Evolutionary conservation across 2,797 vertebrate species (phyloP).

Genomic region (Numenius phaeopus): DNA sequence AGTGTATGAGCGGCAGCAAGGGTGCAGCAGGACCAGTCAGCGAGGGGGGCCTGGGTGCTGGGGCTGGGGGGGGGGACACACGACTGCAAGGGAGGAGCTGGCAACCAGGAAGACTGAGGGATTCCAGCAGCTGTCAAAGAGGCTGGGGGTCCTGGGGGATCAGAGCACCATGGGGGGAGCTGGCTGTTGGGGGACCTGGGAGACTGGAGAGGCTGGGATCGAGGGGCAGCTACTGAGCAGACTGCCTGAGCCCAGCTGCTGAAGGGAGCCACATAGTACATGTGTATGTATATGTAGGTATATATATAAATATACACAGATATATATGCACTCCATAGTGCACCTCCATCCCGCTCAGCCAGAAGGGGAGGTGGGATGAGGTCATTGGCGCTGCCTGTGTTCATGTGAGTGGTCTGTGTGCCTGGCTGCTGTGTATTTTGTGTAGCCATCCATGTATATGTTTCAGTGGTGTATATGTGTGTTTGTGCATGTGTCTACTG

Average conservation of each 20-base stretch:
- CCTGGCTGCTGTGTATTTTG: neutral
- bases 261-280: neutral
- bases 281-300: neutral
- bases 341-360: neutral
- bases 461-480: neutral
- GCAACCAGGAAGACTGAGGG: neutral
- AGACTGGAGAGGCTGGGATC: neutral
- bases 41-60: fast-evolving
- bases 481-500: neutral
- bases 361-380: neutral
- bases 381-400: neutral
- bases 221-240: neutral
- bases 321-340: fast-evolving
- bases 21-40: neutral
- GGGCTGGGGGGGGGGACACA: no score
- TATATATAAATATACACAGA: no score
- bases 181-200: neutral
- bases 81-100: neutral
- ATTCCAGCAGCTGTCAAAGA: neutral
- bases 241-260: neutral
- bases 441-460: fast-evolving
- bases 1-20: neutral
- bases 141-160: no score
- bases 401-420: neutral
- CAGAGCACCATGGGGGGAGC: fast-evolving